Conservation (phyloP, 2,888 invertebrate species). For the Ectobius pallidus region DNA sequence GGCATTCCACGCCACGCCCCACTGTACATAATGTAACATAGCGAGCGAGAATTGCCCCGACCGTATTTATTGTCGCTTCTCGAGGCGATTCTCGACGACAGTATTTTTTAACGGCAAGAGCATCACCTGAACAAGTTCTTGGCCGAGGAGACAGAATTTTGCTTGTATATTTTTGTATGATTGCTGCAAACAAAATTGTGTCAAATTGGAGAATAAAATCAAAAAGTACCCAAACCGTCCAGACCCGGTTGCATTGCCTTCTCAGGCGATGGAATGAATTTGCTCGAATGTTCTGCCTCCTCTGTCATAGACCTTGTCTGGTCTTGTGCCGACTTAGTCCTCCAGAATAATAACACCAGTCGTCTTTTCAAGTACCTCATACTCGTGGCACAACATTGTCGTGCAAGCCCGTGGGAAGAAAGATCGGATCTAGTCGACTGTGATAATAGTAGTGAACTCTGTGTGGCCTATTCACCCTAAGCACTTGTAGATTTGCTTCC, state of each 20-base stretch:
- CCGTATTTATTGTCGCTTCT: conserved; percentile 40
- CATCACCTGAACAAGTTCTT: conserved; percentile 5
- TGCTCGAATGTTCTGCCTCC: background rate
- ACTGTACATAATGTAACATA: conserved; percentile 43
- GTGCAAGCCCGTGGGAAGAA: too few species aligned
- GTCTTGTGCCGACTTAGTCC: too few species aligned
- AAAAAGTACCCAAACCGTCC: conserved; percentile 32
- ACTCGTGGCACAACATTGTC: too few species aligned
- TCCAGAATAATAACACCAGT: too few species aligned
- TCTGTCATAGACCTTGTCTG: too few species aligned
- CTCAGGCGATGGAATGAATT: background rate
- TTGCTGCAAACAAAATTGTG: conserved; percentile 1
- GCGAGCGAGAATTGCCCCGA: conserved; percentile 35
- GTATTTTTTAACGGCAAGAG: conserved; percentile 39
- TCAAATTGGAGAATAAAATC: background rate
- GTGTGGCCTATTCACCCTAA: too few species aligned
- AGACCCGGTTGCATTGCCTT: conserved; percentile 17
- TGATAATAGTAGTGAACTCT: too few species aligned
- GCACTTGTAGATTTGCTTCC: too few species aligned
- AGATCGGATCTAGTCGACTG: too few species aligned
- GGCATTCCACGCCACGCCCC: background rate
- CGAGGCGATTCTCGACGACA: conserved; percentile 38
- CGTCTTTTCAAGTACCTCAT: too few species aligned
- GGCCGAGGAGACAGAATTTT: conserved; percentile 20
- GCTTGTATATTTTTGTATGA: conserved; percentile 26